Evolutionary conservation across 2,797 vertebrate species (phyloP).

Genomic region (Argya squamiceps): DNA sequence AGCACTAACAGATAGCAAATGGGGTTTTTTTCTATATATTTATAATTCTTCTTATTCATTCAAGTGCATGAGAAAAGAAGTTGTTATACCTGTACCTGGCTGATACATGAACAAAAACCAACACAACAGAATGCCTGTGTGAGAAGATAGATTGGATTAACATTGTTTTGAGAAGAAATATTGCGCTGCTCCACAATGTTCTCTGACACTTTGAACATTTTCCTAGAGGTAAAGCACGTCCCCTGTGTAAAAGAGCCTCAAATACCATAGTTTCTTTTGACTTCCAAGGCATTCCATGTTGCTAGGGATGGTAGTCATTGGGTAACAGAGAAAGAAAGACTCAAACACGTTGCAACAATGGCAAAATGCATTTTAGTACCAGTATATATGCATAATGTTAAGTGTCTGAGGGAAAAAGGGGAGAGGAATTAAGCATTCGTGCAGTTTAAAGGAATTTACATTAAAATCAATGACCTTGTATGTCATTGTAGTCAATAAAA

Average conservation of each 20-base stretch:
- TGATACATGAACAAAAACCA: not conserved
- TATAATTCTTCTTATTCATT: not conserved
- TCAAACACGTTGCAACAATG: not conserved
- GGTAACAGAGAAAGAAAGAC: not conserved
- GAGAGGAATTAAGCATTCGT: not conserved
- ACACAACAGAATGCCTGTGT: not conserved
- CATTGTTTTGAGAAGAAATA: not conserved
- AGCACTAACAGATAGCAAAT: not conserved
- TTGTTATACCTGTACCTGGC: not conserved
- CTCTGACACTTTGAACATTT: not conserved
- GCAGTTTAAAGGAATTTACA: not conserved
- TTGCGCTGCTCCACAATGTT: accelerated
- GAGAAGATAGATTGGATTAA: not conserved
- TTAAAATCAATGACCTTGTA: not conserved
- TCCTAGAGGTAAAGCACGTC: not conserved
- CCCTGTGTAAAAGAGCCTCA: not conserved
- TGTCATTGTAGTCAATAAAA: not conserved
- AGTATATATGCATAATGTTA: not conserved
- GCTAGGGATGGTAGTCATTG: not conserved
- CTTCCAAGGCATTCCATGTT: not conserved
- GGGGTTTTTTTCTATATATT: accelerated
- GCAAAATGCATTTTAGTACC: not conserved
- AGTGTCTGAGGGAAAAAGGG: not conserved
- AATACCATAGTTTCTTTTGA: not conserved
- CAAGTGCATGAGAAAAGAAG: not conserved